These are phyloP conservation scores for Galago senegalensis DNA, from an alignment of 2,797 vertebrate species.

Conservation along the genomic window DNA sequence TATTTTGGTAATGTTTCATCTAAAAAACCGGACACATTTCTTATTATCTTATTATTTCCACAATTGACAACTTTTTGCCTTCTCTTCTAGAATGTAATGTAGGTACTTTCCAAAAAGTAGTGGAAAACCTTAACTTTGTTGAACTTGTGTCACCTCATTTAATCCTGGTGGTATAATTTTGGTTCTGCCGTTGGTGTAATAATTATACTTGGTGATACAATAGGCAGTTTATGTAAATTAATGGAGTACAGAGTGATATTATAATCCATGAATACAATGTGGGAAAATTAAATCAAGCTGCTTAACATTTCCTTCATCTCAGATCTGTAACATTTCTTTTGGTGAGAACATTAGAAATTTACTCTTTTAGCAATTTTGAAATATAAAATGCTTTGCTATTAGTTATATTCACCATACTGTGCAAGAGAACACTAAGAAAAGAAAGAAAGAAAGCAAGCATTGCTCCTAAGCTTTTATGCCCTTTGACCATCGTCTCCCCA, in stretches of 20 bases:
- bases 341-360: not conserved
- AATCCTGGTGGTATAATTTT: not conserved
- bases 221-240: not conserved
- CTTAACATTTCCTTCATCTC: not conserved
- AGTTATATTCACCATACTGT: not conserved
- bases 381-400: not conserved
- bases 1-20: constrained; percentile 48
- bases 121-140: not conserved
- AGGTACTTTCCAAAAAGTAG: not conserved
- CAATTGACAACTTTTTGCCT: not conserved
- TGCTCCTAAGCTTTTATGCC: not conserved
- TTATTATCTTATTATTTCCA: constrained; percentile 6
- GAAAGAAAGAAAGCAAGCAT: not conserved
- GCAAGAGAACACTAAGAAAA: not conserved
- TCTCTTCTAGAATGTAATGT: constrained; percentile 3
- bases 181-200: not conserved
- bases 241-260: not conserved
- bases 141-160: not conserved
- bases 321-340: not conserved
- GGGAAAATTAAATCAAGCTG: not conserved
- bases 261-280: not conserved
- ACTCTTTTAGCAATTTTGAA: not conserved
- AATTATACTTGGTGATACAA: not conserved
- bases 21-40: not conserved
- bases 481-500: not conserved